Base-by-base conservation (phyloP, 2,797 vertebrate genomes). In the Myotis vivesi region DNA sequence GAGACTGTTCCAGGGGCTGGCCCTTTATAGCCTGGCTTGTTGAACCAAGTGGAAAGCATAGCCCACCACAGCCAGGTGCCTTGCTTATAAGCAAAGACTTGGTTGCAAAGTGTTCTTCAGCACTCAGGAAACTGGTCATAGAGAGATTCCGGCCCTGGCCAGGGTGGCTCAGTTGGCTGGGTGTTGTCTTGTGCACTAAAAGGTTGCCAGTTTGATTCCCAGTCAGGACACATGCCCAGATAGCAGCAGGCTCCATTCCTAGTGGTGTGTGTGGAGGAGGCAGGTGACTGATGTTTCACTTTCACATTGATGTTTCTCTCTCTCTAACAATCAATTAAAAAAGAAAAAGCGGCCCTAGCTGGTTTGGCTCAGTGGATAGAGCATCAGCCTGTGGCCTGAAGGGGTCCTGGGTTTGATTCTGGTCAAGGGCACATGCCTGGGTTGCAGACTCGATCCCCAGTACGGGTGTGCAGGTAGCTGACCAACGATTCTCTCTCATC, bases 41-140 rank as follows among this genome's bases (percentile, higher is more conserved):
- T 16, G 55, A 79, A 25, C 22, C 8, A 17, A 28, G 41, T 2
- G 22, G 38, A 23, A 12, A 51, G 20, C 3, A 17, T 11, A 30
- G 62, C n/a, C 59, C 4, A 12, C n/a, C 38, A 16, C 5, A 30
- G 77, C 51, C 36, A 22, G n/a, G 13, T 4, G 69, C 23, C 89
- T 4, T 2, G 8, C 16, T 51, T 6, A 15, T 23, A 8, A 55
- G 62, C 30, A 36, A 3, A 23, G 13, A 9, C 6, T 7, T 3
- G 30, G 10, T 17, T 68, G 22, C 28, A 28, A 8, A 20, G 69
- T 2, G 23, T 38, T 17, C 53, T 12, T 36, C 11, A 62, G 53
- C 20, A 19, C 30, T 12, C 16, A 28, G 3, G 33, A 7, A 36
- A 33, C 25, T 2, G 11, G 55, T 46, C 8, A 5, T 0, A 2